Base-by-base conservation (phyloP, 2,888 invertebrate species). In the Chalcis sispes region DNA sequence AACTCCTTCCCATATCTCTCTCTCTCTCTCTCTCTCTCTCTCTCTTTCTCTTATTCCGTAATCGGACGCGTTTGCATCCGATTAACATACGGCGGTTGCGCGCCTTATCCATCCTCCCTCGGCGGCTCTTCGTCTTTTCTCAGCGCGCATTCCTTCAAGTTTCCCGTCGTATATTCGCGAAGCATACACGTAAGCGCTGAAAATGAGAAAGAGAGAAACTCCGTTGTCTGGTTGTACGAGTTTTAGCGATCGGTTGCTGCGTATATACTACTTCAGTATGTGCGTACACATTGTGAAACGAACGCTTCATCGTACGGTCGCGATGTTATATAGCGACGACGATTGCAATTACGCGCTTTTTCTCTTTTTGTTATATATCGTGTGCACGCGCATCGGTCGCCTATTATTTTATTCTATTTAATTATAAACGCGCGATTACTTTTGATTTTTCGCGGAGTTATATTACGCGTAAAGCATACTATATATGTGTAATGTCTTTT, bases 21-120 rank as follows among this genome's bases (percentile, higher is more conserved):
- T 82, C 85, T n/a, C 48, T 48, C 10, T 10, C 10, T 36, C 36
- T 36, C 10, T 10, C 5, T 10, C 36, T 42, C 42, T 42, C 42
- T 13, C 15, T 13, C 42, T 42, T 15, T 13, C 82, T 7, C 84
- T 86, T 85, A 86, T 86, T 86, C 84, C 86, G 84, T 85, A 86
- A 86, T 85, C 86, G 84, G 84, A 83, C 82, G 84, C 81, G 83
- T n/a, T n/a, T n/a, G n/a, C 83, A 84, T 85, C 84, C 84, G 84
- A 86, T 87, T 87, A 87, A 86, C 85, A 86, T 87, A 86, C 84
- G 86, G 85, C 86, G 83, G 83, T 84, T 23, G 27, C 2, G n/a
- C 67, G n/a, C n/a, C n/a, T n/a, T n/a, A n/a, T n/a, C n/a, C n/a
- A n/a, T n/a, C n/a, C n/a, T n/a, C n/a, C n/a, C n/a, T n/a, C n/a